Conservation (phyloP, 2,113 vertebrate species). For the Amphiprion ocellaris region DNA sequence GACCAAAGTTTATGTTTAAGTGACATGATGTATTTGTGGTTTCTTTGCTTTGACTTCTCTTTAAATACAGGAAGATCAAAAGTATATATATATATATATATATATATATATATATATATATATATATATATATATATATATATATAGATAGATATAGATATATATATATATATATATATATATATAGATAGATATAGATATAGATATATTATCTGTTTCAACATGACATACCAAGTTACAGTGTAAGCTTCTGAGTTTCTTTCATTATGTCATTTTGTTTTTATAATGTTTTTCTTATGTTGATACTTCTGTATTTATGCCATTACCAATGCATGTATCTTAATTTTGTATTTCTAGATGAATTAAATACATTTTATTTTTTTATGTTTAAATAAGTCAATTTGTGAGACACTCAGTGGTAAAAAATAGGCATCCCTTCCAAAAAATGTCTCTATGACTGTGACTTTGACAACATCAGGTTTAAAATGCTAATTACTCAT, state of each 20-base stretch:
- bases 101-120: no score
- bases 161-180: no score
- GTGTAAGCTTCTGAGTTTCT: slow-evolving; percentile 3
- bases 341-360: slow-evolving; percentile 70
- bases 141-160: no score
- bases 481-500: neutral
- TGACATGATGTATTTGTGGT: slow-evolving; percentile 46
- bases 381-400: neutral
- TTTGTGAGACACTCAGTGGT: no score
- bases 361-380: slow-evolving; percentile 66
- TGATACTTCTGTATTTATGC: slow-evolving; percentile 68
- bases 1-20: slow-evolving; percentile 65
- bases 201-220: neutral
- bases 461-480: no score
- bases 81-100: neutral
- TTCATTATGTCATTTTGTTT: slow-evolving; percentile 11
- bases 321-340: slow-evolving; percentile 67
- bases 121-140: no score
- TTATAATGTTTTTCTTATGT: slow-evolving; percentile 8
- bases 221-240: slow-evolving; percentile 20
- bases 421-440: no score
- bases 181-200: neutral
- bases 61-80: slow-evolving; percentile 18
- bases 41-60: slow-evolving; percentile 26
- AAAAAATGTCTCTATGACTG: neutral